Evolutionary conservation across 2,113 vertebrate species (phyloP), one percentile per base, ranked within the genome.

Genomic region (Dryoscopus gambensis): DNA sequence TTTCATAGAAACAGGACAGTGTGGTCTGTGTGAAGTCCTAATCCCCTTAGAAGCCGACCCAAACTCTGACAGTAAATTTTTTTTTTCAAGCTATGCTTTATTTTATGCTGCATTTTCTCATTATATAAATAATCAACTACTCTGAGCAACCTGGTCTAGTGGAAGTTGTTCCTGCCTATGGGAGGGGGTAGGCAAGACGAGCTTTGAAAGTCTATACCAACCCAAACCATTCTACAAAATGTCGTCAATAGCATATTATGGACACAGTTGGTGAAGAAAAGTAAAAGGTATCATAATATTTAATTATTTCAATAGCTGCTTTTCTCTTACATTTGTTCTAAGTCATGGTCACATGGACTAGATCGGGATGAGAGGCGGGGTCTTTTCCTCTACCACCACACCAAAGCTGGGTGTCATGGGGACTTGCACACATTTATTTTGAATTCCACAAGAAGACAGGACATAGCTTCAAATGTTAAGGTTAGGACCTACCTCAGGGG

Each of bases 351-450:
- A n/a, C 19, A 1, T 20, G 57, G 73, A 17, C 35, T 10, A 7
- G 57, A 25, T 47, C 37, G 64, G 76, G 28, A 18, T 83, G 56
- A 75, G 73, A 42, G 76, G n/a, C 3, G 1, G 49, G 40, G 35
- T 55, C 69, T 67, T 62, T 59, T 56, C 59, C 55, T 55, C 22
- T 8, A 30, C 42, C 27, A 5, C 52, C 16, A 15, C 2, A 6
- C 31, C 35, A 55, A 86, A 31, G 49, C 68, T 42, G 33, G 30
- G 2, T 24, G 8, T 30, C 0, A 0, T 25, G 49, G 22, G 14
- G n/a, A 49, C 73, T 47, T 85, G 56, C 68, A 65, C 35, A 49
- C 10, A 6, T 62, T 71, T 70, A 11, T 69, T 73, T 82, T 55
- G 14, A 75, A 40, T 64, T 81, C 39, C 37, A 23, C 7, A 3